Base-by-base conservation (phyloP, 2,113 vertebrate genomes). In the Oreocharis arfaki region DNA sequence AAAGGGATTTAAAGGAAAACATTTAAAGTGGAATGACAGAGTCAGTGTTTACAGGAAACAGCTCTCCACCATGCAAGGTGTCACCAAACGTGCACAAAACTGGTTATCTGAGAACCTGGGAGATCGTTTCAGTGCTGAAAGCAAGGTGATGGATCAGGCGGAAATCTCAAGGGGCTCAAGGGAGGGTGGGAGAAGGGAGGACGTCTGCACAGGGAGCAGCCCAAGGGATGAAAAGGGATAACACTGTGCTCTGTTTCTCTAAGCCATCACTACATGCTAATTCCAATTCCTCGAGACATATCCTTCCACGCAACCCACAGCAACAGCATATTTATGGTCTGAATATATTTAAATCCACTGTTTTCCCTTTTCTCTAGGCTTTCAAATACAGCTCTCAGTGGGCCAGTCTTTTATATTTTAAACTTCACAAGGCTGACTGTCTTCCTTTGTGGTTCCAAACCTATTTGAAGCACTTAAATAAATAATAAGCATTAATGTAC, bases 401-500 rank as follows among this genome's bases (percentile, higher is more conserved):
- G 75, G 49, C 55, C 23, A 33, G 50, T 79, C 61, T 96, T 94
- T 93, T 85, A 41, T 61, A 93, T 94, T 89, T 95, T 70, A 87
- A 87, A 95, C 74, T 91, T 95, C 93, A 95, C 49, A 91, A 92
- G 50, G 74, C 84, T 87, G 90, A 76, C 75, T 55, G 77, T 68
- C 84, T 91, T 95, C 60, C 87, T 94, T 94, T 93, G 89, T 94
- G 93, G 80, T 82, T 96, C 73, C 74, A 94, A 89, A 93, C 28
- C 60, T 79, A 91, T 89, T 33, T 87, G 87, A 96, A 89, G 84
- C 65, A 94, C 59, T 91, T 96, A 89, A 95, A 95, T 95, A 95
- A 92, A 93, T 89, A 95, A 95, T 95, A 93, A 84, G 77, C 77
- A 93, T 89, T 93, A 91, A 94, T 82, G 91, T 89, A 94, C 69